A percentile compares a stretch with the other conserved stretches of the same genome.
Conservation (phyloP, 2,888 invertebrate genomes). For the Teleogryllus oceanicus region DNA sequence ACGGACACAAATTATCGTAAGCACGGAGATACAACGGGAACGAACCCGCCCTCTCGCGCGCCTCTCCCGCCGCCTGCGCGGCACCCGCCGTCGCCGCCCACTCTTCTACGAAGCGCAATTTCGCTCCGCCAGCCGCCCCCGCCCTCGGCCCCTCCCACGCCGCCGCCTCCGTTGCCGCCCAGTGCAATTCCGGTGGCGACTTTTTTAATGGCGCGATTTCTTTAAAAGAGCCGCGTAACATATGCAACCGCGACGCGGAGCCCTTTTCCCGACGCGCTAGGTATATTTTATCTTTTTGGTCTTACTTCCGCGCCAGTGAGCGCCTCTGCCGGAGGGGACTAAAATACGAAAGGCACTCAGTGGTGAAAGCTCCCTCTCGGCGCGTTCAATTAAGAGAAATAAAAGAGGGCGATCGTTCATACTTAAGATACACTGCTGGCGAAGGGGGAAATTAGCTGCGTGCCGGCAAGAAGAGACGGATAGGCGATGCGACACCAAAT, state of each 20-base stretch:
- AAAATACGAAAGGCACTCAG: background rate
- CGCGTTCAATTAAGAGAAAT: background rate
- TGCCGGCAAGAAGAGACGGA: too few relatives aligned
- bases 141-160: background rate
- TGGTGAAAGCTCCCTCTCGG: background rate
- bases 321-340: background rate
- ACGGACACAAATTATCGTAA: background rate
- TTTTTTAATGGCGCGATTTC: conserved; percentile 3
- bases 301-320: background rate
- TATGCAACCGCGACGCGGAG: background rate
- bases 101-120: background rate
- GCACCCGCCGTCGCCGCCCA: background rate
- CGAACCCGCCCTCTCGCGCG: background rate
- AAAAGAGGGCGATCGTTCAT: background rate
- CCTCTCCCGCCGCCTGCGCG: background rate
- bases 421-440: background rate
- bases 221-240: conserved; percentile 1
- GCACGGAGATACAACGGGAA: background rate
- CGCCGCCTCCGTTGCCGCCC: background rate
- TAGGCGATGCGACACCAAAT: too few relatives aligned
- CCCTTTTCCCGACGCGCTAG: background rate
- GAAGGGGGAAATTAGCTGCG: background rate
- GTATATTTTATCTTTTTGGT: background rate
- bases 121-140: background rate
- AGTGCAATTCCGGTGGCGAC: background rate